phyloP scores from a whole-genome alignment of 2,113 vertebrate species.

The Platysteira castanea region DNA sequence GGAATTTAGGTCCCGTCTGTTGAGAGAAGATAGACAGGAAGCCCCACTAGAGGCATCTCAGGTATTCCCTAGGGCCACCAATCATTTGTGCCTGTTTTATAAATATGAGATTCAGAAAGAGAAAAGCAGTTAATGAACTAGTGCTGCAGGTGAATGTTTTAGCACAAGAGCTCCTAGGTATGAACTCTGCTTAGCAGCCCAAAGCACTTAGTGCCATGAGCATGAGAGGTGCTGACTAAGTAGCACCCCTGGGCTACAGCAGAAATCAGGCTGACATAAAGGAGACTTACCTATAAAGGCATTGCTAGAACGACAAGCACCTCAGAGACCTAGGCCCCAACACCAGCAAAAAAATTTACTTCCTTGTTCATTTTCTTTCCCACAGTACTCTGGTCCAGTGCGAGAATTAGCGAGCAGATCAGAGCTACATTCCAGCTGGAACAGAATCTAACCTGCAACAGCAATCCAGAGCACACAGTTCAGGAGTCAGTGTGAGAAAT shows the following conservation, averaged over 20 bases:
- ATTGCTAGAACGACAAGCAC: not conserved
- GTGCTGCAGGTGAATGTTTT: not conserved
- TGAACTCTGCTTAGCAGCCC: not conserved
- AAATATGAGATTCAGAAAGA: not conserved
- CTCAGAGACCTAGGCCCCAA: not conserved
- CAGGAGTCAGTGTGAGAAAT: not conserved
- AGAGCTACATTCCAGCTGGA: not conserved
- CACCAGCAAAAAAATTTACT: not conserved
- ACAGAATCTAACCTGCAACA: not conserved
- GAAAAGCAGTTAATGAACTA: not conserved
- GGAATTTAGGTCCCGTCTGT: not conserved
- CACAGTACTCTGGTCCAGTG: not conserved
- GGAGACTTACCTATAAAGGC: not conserved
- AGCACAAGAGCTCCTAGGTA: not conserved
- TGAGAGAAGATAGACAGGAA: not conserved
- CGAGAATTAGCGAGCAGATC: not conserved
- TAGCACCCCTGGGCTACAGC: not conserved
- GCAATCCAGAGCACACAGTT: not conserved
- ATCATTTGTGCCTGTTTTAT: not conserved
- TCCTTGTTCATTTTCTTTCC: not conserved
- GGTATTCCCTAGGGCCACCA: too few relatives aligned
- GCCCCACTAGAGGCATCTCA: not conserved
- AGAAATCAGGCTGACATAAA: not conserved
- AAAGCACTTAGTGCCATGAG: too few relatives aligned
- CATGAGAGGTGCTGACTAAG: fast-evolving